Percentiles rank a stretch among this genome's conserved stretches.
These are phyloP conservation scores for Amazona guildingii DNA, from an alignment of 2,113 vertebrate species.

Conservation along the genomic window DNA sequence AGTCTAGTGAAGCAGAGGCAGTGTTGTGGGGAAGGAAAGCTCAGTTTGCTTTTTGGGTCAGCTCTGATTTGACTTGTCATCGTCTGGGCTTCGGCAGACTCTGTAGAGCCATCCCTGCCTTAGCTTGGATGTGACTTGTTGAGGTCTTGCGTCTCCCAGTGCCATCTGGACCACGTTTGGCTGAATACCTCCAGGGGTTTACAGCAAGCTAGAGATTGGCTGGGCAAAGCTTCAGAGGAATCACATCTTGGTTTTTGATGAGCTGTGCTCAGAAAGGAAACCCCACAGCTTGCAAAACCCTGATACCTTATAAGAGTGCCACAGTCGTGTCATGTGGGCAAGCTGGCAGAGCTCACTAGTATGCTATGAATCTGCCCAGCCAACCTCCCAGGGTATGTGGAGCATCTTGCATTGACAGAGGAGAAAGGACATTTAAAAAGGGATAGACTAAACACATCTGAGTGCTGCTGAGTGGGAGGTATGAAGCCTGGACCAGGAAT, in stretches of 20 bases:
- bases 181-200: constrained; percentile 35
- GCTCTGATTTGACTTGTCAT: neutral
- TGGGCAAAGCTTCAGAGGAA: constrained; percentile 71
- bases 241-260: neutral
- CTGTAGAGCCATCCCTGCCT: neutral
- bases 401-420: neutral
- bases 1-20: neutral
- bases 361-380: neutral
- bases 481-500: neutral
- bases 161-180: constrained; percentile 64
- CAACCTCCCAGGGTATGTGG: neutral
- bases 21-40: neutral
- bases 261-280: constrained; percentile 40
- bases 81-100: neutral
- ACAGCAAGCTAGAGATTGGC: neutral
- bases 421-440: neutral
- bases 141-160: constrained; percentile 41
- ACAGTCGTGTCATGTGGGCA: neutral
- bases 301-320: neutral
- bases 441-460: neutral
- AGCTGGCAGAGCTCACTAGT: neutral
- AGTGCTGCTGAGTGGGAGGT: neutral
- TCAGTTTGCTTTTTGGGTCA: neutral
- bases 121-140: constrained; percentile 4
- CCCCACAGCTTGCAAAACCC: neutral